A percentile compares a stretch with the other conserved stretches of the same genome.
These are phyloP conservation scores for Eledona agricola DNA, from an alignment of 2,888 invertebrate species.

Conservation along the genomic window DNA sequence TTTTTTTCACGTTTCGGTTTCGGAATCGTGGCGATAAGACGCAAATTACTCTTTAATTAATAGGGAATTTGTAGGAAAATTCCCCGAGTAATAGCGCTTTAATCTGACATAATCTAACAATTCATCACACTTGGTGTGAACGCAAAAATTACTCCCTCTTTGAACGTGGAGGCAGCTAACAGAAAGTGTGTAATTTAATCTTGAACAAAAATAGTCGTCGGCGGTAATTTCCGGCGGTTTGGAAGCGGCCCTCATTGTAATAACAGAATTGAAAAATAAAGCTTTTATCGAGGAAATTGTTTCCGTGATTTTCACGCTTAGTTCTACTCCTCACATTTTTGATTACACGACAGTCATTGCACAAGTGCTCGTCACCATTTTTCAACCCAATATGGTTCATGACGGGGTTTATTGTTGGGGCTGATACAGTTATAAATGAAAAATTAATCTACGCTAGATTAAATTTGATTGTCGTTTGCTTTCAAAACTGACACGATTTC, in stretches of 20 bases:
- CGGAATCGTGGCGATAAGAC: too few species aligned
- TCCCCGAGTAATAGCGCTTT: slow-evolving; percentile 3
- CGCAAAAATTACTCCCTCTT: slow-evolving; percentile 2
- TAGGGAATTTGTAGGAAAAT: too few species aligned
- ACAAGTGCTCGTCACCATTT: too few species aligned
- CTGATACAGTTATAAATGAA: slow-evolving; percentile 8
- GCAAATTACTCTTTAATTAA: not conserved
- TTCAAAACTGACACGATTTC: slow-evolving; percentile 1
- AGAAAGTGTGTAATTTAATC: slow-evolving; percentile 13
- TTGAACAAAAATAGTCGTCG: slow-evolving; percentile 1
- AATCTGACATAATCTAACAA: slow-evolving; percentile 8
- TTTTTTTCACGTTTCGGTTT: too few species aligned
- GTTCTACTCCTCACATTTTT: not conserved
- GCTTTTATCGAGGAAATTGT: slow-evolving; percentile 5
- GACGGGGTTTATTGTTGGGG: slow-evolving; percentile 4
- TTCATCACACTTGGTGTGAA: slow-evolving; percentile 6
- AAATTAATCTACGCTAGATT: slow-evolving; percentile 13
- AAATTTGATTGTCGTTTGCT: slow-evolving; percentile 7
- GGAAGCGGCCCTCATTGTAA: slow-evolving; percentile 1
- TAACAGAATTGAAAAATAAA: slow-evolving; percentile 6
- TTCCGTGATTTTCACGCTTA: not conserved
- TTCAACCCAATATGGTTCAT: too few species aligned
- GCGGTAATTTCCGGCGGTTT: slow-evolving; percentile 5
- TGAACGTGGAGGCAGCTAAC: not conserved
- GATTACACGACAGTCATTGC: too few species aligned